These are phyloP conservation scores for Plestiodon gilberti DNA, from an alignment of 2,113 vertebrate species.

Conservation along the genomic window DNA sequence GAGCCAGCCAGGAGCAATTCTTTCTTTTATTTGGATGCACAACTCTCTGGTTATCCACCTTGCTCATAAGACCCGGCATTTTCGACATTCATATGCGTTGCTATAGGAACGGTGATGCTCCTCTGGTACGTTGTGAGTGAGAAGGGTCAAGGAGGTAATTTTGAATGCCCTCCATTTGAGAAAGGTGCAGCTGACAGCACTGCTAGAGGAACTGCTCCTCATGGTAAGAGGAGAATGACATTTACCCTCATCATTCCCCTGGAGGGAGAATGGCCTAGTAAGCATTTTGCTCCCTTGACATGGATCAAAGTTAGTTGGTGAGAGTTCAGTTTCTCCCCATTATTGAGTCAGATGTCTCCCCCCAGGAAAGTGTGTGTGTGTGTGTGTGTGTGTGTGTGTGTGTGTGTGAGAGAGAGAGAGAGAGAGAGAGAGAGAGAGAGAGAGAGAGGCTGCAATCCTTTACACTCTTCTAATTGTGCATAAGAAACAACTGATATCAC, in stretches of 20 bases:
- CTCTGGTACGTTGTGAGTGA: not conserved
- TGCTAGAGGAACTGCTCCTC: not conserved
- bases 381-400: too few relatives aligned
- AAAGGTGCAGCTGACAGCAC: not conserved
- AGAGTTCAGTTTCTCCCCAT: not conserved
- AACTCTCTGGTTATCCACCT: not conserved
- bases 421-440: too few relatives aligned
- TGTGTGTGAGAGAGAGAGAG: too few relatives aligned
- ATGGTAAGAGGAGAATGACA: not conserved
- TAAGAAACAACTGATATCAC: not conserved
- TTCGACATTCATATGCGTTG: not conserved
- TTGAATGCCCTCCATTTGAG: not conserved
- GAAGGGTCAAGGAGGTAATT: slow-evolving; percentile 1
- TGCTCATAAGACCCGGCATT: not conserved
- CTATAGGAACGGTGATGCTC: not conserved
- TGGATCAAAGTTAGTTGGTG: not conserved
- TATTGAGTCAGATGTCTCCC: not conserved
- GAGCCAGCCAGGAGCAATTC: not conserved
- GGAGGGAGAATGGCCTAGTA: too few relatives aligned
- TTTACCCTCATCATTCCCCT: not conserved
- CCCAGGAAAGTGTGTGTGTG: too few relatives aligned
- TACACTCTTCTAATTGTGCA: too few relatives aligned
- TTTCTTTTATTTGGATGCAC: not conserved
- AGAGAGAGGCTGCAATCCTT: not conserved
- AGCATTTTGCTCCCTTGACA: not conserved